Conservation (phyloP, 2,113 vertebrate species). For the Nasalis larvatus region DNA sequence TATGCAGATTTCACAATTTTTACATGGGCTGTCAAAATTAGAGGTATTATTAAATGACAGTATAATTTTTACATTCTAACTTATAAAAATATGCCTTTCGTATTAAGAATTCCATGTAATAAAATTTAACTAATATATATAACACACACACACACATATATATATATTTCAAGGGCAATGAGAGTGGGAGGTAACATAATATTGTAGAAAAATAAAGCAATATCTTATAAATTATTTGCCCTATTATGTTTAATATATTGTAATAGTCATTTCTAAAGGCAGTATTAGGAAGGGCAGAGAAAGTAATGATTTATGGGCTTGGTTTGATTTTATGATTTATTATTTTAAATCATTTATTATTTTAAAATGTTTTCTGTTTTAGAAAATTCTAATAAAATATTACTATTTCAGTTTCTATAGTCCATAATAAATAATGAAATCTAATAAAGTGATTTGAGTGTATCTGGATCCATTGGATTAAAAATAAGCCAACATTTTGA, state of each 20-base stretch:
- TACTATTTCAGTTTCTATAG: background rate
- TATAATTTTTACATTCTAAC: slow-evolving; percentile 59
- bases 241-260: background rate
- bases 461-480: background rate
- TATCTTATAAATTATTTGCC: background rate
- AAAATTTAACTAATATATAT: slow-evolving; percentile 65
- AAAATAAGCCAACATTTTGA: background rate
- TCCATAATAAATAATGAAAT: background rate
- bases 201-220: slow-evolving; percentile 7
- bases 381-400: background rate
- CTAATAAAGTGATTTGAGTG: background rate
- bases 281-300: background rate
- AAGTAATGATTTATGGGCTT: background rate
- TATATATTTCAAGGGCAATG: background rate
- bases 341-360: background rate
- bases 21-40: slow-evolving; percentile 31
- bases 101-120: slow-evolving; percentile 73
- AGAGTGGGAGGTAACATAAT: background rate
- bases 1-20: slow-evolving; percentile 42
- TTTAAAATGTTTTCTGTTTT: background rate
- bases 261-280: slow-evolving; percentile 12
- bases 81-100: background rate
- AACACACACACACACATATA: too few species aligned
- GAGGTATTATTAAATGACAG: slow-evolving; percentile 59
- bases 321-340: background rate